phyloP scores from a whole-genome alignment of 2,113 vertebrate species.

The Corythoichthys haematopterus region DNA sequence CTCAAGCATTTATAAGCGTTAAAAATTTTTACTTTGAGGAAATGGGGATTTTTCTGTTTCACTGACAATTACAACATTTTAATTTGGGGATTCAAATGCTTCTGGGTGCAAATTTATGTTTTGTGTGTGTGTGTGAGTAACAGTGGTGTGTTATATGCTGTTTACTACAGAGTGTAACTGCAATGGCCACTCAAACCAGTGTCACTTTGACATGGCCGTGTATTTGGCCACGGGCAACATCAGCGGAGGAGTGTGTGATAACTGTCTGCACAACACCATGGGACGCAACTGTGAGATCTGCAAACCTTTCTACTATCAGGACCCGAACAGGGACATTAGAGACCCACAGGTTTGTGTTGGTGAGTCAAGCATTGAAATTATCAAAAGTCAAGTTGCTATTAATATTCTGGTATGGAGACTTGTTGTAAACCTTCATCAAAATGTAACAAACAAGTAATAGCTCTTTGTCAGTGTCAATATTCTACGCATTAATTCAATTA shows the following conservation, averaged over 20 bases:
- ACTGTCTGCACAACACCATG: conserved; percentile 77
- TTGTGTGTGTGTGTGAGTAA: background rate
- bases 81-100: background rate
- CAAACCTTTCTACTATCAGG: conserved; percentile 77
- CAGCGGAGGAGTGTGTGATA: conserved; percentile 82
- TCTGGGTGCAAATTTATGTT: background rate
- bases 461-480: background rate
- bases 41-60: background rate
- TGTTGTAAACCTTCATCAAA: background rate
- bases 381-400: background rate
- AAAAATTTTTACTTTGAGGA: no score
- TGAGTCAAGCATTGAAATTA: conserved; percentile 55
- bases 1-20: no score
- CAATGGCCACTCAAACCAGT: conserved; percentile 77
- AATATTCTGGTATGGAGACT: no score
- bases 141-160: background rate
- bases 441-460: background rate
- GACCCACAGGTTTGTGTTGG: conserved; percentile 80
- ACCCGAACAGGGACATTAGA: conserved; percentile 71
- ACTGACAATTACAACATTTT: background rate
- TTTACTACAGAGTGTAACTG: conserved; percentile 81
- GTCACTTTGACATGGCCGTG: conserved; percentile 91
- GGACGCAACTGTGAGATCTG: conserved; percentile 79
- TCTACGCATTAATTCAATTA: background rate
- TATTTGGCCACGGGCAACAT: conserved; percentile 82